A percentile compares a stretch with the other conserved stretches of the same genome.
Evolutionary conservation across 1,140 invertebrate genomes (phyloP).

Genomic region (Trachelipus rathkii): DNA sequence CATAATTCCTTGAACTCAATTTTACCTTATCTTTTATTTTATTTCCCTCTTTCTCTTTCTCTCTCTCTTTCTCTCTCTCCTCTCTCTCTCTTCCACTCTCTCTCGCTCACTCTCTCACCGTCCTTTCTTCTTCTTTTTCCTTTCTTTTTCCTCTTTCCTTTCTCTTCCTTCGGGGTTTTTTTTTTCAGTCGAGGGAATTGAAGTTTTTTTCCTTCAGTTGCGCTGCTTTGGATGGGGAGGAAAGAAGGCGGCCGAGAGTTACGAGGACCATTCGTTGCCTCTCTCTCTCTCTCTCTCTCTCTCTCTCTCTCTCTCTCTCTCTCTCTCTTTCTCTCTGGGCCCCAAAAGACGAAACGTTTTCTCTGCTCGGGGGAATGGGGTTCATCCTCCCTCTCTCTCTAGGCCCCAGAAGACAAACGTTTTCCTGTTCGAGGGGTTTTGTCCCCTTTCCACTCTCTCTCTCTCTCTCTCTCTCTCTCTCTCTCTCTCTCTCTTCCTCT

Average conservation of each 20-base stretch:
- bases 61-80: not conserved
- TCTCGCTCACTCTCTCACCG: not conserved
- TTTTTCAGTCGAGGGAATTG: not conserved
- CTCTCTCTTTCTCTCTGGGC: not conserved
- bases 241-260: not conserved
- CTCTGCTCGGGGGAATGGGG: too few relatives aligned
- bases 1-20: conserved; percentile 11
- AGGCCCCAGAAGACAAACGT: not conserved
- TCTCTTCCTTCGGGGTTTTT: too few relatives aligned
- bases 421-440: too few relatives aligned
- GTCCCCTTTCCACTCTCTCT: not conserved
- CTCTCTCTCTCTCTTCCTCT: not conserved
- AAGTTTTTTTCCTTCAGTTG: not conserved
- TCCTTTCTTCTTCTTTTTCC: too few relatives aligned
- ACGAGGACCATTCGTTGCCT: not conserved
- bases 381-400: not conserved
- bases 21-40: not conserved
- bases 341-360: too few relatives aligned
- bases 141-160: too few relatives aligned
- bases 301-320: not conserved
- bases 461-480: not conserved
- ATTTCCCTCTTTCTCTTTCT: not conserved
- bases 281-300: not conserved
- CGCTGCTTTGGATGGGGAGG: not conserved
- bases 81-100: not conserved